Base-by-base conservation (phyloP, 37 sponge, comb jelly and placozoan species). In the Bolinopsis microptera region DNA sequence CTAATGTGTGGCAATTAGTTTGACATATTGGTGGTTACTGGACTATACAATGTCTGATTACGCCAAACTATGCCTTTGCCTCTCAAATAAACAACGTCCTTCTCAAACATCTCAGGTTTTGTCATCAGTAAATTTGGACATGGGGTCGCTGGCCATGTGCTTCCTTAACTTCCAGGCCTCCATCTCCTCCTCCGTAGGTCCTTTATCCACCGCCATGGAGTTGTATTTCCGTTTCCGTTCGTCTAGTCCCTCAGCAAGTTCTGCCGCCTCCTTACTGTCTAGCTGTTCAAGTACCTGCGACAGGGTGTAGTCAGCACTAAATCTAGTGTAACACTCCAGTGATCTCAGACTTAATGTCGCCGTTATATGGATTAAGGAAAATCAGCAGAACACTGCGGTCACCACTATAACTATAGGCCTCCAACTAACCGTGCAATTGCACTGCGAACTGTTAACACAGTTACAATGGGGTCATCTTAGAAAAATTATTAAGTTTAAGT, bases 111-210 rank as follows among this genome's bases (percentile, higher is more conserved):
- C 9, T 48, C 61, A 48, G 9, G 9, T 48, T 13, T 48, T 48
- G 5, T 48, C 48, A 0, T 86, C 61, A 16, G 3, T 41, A 38
- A 94, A 96, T 0, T 94, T 40, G 34, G 95, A 83, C 99, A 98
- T 98, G 21, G 99, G 99, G 76, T 98, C 99, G 26, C 96, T 96
- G 32, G 83, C 39, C 68, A 96, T 82, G 48, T 93, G 92, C 80
- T 93, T 97, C 94, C 94, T 94, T 28, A 94, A 41, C 8, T 92
- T 69, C 39, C 74, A 97, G 21, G 97, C 97, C 86, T 98, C 99
- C 95, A 97, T 96, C 76, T 98, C 97, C 92, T 98, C 99, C 48
- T 98, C 99, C 22, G 99, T 96, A n/a, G 38, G 27, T 0, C 74
- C 61, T 0, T 39, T 69, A 61, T 97, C 96, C 26, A 94, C 95